These are phyloP conservation scores for Pectinophora gossypiella DNA, from an alignment of 1,140 invertebrate species.

Conservation along the genomic window DNA sequence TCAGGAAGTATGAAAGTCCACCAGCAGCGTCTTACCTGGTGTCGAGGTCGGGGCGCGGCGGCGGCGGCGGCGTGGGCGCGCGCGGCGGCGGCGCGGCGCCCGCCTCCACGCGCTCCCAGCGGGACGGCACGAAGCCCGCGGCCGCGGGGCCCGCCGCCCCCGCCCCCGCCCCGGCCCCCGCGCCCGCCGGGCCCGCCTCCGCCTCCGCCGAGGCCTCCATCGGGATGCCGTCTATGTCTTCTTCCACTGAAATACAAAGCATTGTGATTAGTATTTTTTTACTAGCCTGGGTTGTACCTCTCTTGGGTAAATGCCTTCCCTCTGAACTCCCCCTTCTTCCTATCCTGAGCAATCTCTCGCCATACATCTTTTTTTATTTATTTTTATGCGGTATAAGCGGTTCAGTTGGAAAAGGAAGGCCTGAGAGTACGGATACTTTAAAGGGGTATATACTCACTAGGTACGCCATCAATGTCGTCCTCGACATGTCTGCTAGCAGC, in stretches of 20 bases:
- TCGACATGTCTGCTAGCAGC: conserved; percentile 33
- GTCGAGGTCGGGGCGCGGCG: conserved; percentile 89
- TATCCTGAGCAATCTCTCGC: too few species aligned
- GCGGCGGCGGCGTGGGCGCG: conserved; percentile 18
- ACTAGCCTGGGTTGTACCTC: too few species aligned
- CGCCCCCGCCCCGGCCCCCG: conserved; percentile 60
- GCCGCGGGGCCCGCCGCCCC: conserved; percentile 18
- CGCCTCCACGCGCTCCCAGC: conserved; percentile 92
- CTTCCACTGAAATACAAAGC: too few species aligned
- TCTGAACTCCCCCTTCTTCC: too few species aligned
- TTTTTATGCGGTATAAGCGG: too few species aligned
- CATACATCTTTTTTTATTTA: too few species aligned
- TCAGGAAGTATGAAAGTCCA: too few species aligned
- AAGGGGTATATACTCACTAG: conserved; percentile 79
- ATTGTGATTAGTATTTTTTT: too few species aligned
- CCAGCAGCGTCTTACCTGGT: conserved; percentile 49
- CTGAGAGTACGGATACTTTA: too few species aligned
- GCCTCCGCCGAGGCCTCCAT: conserved; percentile 71
- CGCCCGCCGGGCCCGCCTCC: conserved; percentile 16
- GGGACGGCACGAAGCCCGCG: conserved; percentile 89
- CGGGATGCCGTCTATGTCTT: conserved; percentile 90
- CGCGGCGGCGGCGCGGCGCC: conserved; percentile 11
- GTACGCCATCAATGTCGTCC: conserved; percentile 85
- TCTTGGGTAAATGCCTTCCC: too few species aligned
- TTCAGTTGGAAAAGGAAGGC: too few species aligned